Evolutionary conservation across 2,888 invertebrate species (phyloP).

Genomic region (Eulithis prunata): DNA sequence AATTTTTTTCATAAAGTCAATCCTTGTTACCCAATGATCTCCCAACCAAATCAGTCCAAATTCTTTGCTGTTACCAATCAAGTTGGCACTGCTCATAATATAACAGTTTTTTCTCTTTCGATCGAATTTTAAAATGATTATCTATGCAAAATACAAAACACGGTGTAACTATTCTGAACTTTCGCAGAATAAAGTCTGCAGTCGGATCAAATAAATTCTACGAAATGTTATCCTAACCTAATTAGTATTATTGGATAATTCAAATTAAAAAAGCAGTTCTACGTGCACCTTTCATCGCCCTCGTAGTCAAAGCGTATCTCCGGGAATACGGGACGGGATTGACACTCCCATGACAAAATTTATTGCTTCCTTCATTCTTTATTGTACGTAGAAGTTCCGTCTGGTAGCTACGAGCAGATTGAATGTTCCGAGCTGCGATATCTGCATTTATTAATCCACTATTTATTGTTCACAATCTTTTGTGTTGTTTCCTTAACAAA

Average conservation of each 20-base stretch:
- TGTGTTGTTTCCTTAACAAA: too few species aligned
- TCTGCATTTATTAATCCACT: background rate
- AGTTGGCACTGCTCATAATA: too few species aligned
- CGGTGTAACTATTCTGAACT: too few species aligned
- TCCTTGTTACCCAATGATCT: too few species aligned
- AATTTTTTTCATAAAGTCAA: too few species aligned
- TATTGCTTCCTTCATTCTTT: conserved; percentile 72
- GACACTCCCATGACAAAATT: conserved; percentile 72
- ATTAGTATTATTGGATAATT: conserved; percentile 39
- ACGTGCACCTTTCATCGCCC: conserved; percentile 61
- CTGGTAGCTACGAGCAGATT: conserved; percentile 14
- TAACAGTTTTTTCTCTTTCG: too few species aligned
- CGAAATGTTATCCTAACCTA: conserved; percentile 33
- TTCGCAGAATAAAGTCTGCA: too few species aligned
- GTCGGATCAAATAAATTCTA: background rate
- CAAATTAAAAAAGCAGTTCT: conserved; percentile 29
- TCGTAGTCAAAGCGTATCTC: conserved; percentile 68
- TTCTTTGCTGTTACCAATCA: too few species aligned
- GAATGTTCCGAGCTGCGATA: conserved; percentile 1
- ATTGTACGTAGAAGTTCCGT: conserved; percentile 62
- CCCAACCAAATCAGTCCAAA: too few species aligned
- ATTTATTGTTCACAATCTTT: too few species aligned
- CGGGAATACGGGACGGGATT: conserved; percentile 64
- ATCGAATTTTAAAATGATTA: too few species aligned
- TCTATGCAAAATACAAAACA: too few species aligned